A percentile compares a stretch with the other conserved stretches of the same genome.
These are phyloP conservation scores for Takifugu flavidus DNA, from an alignment of 2,113 vertebrate species.

Conservation along the genomic window DNA sequence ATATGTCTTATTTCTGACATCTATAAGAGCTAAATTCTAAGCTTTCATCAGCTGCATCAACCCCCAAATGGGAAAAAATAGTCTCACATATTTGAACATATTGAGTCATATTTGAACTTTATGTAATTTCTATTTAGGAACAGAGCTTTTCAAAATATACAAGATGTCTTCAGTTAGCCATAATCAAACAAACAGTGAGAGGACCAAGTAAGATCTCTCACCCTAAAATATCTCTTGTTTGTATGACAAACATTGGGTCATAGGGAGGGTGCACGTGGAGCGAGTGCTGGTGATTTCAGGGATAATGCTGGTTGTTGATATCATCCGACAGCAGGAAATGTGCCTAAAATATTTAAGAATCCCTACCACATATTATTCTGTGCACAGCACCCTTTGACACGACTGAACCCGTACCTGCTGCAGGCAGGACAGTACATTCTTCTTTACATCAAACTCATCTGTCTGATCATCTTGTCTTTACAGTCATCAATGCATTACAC, in stretches of 20 bases:
- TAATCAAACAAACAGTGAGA: constrained; percentile 63
- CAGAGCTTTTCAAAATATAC: constrained; percentile 77
- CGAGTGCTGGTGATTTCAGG: constrained; percentile 65
- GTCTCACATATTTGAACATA: constrained; percentile 7
- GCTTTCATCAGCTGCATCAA: not conserved
- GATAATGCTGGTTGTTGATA: constrained; percentile 60
- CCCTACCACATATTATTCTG: constrained; percentile 21
- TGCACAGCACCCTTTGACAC: constrained; percentile 38
- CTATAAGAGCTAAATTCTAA: no score
- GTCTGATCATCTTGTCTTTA: constrained; percentile 38
- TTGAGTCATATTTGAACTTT: constrained; percentile 59
- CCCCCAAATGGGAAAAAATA: constrained; percentile 9
- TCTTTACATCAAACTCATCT: constrained; percentile 36
- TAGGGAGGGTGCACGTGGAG: constrained; percentile 49
- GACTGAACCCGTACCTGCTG: constrained; percentile 33
- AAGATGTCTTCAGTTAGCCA: constrained; percentile 65
- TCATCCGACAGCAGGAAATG: constrained; percentile 46
- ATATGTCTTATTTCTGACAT: no score
- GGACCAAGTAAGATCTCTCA: constrained; percentile 52
- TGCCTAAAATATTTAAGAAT: constrained; percentile 35
- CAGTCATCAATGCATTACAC: constrained; percentile 36
- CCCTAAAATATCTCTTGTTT: constrained; percentile 60
- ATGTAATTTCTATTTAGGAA: constrained; percentile 70
- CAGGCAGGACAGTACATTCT: constrained; percentile 57
- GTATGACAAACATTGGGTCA: constrained; percentile 71